phyloP scores from a whole-genome alignment of 2,113 vertebrate genomes.

The Physeter macrocephalus region DNA sequence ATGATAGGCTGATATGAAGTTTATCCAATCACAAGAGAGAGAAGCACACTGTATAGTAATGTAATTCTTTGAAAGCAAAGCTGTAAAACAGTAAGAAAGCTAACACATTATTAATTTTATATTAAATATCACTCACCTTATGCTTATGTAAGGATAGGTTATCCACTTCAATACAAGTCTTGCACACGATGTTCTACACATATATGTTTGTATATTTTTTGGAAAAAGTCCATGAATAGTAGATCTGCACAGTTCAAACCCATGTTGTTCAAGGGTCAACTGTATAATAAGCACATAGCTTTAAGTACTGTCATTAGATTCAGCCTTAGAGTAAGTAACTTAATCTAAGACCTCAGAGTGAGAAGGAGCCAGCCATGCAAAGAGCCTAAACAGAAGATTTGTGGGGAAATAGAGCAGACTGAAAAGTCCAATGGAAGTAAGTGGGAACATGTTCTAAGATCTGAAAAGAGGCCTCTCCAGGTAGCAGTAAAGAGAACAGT shows the following conservation, averaged over 20 bases:
- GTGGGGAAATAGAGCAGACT: not conserved
- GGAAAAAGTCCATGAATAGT: not conserved
- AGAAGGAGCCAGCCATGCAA: not conserved
- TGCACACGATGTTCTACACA: not conserved
- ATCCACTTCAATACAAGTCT: not conserved
- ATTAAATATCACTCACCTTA: not conserved
- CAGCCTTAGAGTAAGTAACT: not conserved
- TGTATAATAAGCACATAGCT: not conserved
- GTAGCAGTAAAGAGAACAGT: not conserved
- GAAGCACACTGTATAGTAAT: not conserved
- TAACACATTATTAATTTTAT: not conserved
- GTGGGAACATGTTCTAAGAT: not conserved
- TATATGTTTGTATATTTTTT: not conserved
- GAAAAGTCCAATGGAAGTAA: not conserved
- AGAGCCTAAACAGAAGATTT: not conserved
- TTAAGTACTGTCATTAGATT: not conserved
- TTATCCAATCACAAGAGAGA: not conserved
- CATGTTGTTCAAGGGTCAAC: not conserved
- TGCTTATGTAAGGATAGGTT: not conserved
- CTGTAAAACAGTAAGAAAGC: not conserved
- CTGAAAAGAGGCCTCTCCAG: not conserved
- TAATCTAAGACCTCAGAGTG: not conserved
- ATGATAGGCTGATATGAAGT: not conserved
- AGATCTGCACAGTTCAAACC: not conserved
- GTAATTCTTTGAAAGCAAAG: not conserved